Conservation (phyloP, 2,888 invertebrate genomes). For the Drosophila helvetica region DNA sequence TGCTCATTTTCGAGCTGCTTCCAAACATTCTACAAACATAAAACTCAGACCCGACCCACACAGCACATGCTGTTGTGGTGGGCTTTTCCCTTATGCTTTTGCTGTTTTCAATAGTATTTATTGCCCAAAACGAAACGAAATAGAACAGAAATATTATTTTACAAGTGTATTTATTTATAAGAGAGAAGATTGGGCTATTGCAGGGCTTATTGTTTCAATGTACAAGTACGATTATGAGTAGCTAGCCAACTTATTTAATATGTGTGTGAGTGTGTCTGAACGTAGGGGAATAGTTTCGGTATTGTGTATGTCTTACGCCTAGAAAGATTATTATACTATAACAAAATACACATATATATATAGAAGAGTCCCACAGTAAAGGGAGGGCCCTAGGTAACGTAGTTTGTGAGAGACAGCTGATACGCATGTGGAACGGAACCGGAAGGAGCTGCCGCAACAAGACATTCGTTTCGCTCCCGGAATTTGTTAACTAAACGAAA, state of each 20-base stretch:
- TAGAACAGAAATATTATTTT: conserved; percentile 34
- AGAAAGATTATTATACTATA: conserved; percentile 39
- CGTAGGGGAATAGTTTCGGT: conserved; percentile 57
- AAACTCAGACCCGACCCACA: conserved; percentile 7
- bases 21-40: conserved; percentile 38
- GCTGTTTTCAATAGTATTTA: conserved; percentile 64
- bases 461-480: conserved; percentile 6
- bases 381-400: neutral
- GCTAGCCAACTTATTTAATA: conserved; percentile 68
- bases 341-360: conserved; percentile 17
- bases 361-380: conserved; percentile 9
- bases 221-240: conserved; percentile 30
- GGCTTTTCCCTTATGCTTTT: conserved; percentile 51
- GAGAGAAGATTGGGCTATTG: conserved; percentile 31
- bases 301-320: conserved; percentile 57
- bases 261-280: conserved; percentile 40
- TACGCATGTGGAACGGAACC: neutral
- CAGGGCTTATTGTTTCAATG: conserved; percentile 32
- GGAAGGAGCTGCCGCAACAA: neutral
- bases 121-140: conserved; percentile 42
- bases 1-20: conserved; percentile 27
- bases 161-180: conserved; percentile 50
- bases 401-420: conserved; percentile 3
- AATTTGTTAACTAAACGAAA: conserved; percentile 19
- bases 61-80: conserved; percentile 33